Evolutionary conservation across 2,888 invertebrate species (phyloP), one percentile per base, ranked within the genome.

Genomic region (Malthinus flaveolus): DNA sequence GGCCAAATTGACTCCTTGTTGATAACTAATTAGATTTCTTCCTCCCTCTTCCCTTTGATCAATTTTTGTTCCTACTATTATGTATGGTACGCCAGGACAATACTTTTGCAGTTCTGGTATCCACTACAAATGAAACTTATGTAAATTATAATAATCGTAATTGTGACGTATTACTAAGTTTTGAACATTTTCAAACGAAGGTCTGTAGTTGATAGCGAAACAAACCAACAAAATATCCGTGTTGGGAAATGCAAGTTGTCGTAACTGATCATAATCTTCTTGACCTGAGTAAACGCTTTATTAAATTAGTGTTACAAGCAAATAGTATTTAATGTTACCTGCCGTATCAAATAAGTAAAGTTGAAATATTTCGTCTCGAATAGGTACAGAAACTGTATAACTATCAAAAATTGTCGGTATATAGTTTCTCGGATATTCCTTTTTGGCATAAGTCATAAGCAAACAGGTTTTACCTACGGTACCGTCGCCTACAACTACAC

Each of bases 301-400:
- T 23, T 23, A 23, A 23, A 23, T 23, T 23, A 23, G 23, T 23
- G 5, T 23, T 23, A 23, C 23, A 23, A 23, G 23, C 23, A 5
- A 23, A 23, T 23, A 23, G 23, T 23, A 23, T 23, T 23, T 23
- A 23, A 23, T 23, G 9, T 46, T 80, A 86, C 92, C 94, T 76
- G 98, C 98, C 75, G 98, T 99, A 85, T 99, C 98, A 86, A 98
- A 99, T 70, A 99, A 85, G 68, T 98, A 98, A 75, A 99, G 82
- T 52, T 98, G 98, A 79, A 99, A 99, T 11, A 97, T 98, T 79
- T 99, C 98, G 51, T 97, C 98, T 54, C 97, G 97, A 73, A 99
- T 98, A 97, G 99, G 99, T 54, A 97, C 96, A 49, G 96, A 96
- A 50, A 97, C 97, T n/a, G 96, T 96, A 87, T 97, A 97, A 80